A percentile compares a stretch with the other conserved stretches of the same genome.
Evolutionary conservation across 2,113 vertebrate species (phyloP).

Genomic region (Macaca nemestrina): DNA sequence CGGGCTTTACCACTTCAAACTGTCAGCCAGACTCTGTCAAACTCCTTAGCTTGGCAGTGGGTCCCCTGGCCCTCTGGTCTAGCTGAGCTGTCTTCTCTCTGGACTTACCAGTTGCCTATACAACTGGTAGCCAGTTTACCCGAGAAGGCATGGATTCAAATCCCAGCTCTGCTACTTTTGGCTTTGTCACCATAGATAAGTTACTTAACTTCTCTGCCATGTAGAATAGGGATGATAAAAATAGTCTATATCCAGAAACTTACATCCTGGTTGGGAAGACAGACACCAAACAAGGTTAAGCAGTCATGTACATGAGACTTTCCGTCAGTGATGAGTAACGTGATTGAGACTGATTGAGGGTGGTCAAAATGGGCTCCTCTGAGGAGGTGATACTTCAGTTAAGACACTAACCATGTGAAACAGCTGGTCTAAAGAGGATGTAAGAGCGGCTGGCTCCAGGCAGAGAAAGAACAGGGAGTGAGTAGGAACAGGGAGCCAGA

Average conservation of each 20-base stretch:
- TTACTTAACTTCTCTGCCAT: background rate
- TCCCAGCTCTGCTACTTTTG: background rate
- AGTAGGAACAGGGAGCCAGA: background rate
- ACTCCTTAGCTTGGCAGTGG: background rate
- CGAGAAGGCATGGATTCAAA: background rate
- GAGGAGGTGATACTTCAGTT: background rate
- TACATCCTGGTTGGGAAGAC: background rate
- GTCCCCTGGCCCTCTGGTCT: background rate
- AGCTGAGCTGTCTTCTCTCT: background rate
- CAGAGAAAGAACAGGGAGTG: background rate
- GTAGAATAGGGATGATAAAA: background rate
- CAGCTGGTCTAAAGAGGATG: background rate
- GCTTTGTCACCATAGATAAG: background rate
- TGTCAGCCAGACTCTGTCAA: background rate
- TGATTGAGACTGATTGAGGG: background rate
- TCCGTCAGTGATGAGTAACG: background rate
- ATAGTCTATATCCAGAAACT: background rate
- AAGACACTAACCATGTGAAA: background rate
- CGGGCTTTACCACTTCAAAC: background rate
- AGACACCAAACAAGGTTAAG: background rate
- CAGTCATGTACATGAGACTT: background rate
- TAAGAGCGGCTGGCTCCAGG: background rate
- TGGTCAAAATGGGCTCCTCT: background rate
- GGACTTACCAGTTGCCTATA: background rate
- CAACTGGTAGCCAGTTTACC: background rate